Percentiles rank a stretch among this genome's conserved stretches.
phyloP scores from a whole-genome alignment of 92 coral and sea anemone genomes.

The Porites rus region DNA sequence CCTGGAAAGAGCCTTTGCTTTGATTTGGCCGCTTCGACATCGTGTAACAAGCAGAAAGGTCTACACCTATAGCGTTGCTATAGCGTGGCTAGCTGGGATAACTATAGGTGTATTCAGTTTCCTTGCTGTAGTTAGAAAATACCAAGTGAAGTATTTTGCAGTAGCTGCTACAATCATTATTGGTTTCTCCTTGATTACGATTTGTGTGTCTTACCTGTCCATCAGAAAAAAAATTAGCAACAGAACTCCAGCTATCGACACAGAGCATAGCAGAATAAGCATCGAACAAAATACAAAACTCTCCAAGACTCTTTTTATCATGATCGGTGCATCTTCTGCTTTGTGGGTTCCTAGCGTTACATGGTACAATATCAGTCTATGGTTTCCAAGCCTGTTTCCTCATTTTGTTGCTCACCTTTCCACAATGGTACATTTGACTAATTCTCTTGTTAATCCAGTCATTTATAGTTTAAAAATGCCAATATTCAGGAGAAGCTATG shows the following conservation, averaged over 20 bases:
- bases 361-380: too few species aligned
- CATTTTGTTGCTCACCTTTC: not conserved
- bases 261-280: not conserved
- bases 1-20: not conserved
- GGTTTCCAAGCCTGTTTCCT: too few species aligned
- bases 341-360: too few species aligned
- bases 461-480: conserved; percentile 14
- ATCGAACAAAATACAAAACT: not conserved
- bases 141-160: not conserved
- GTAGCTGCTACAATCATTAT: not conserved
- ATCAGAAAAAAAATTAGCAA: not conserved
- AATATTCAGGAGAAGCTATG: not conserved
- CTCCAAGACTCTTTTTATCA: not conserved
- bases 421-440: not conserved
- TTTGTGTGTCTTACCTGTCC: conserved; percentile 5
- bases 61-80: not conserved
- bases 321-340: too few species aligned
- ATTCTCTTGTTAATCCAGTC: conserved; percentile 13
- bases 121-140: not conserved
- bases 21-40: conserved; percentile 17
- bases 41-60: not conserved
- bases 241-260: not conserved
- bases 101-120: not conserved
- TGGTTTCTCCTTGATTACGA: not conserved
- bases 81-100: not conserved